These are phyloP conservation scores for Regulus satrapa DNA, from an alignment of 2,113 vertebrate species.

Conservation along the genomic window DNA sequence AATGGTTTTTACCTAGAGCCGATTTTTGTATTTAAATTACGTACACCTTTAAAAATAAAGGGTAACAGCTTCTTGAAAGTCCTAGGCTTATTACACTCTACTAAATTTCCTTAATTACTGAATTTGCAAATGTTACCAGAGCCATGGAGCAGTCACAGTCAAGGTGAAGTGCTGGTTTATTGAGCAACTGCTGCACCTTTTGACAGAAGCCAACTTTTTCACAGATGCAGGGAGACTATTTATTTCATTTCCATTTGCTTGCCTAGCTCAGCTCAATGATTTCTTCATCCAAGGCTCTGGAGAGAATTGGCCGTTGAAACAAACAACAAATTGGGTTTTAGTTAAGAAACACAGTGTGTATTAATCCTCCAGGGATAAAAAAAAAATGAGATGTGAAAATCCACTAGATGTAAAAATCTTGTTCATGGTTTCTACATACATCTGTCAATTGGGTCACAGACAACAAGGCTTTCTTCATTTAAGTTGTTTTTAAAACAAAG, in stretches of 20 bases:
- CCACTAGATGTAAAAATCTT: background rate
- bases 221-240: background rate
- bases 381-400: constrained; percentile 4
- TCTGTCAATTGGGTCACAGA: background rate
- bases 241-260: background rate
- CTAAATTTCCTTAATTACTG: background rate
- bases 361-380: background rate
- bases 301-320: background rate
- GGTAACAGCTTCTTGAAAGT: background rate
- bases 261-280: background rate
- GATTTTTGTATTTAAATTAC: background rate
- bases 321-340: background rate
- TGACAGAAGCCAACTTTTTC: background rate
- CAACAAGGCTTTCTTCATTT: background rate
- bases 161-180: background rate
- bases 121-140: background rate
- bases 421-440: background rate
- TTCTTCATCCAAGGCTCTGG: background rate
- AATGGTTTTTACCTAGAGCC: background rate
- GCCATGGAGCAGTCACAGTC: background rate
- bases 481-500: background rate
- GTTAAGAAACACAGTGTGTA: background rate
- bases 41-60: background rate
- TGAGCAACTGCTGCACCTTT: background rate
- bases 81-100: background rate